A percentile compares a stretch with the other conserved stretches of the same genome.
These are phyloP conservation scores for Lepus townsendii DNA, from an alignment of 2,797 vertebrate species.

Conservation along the genomic window DNA sequence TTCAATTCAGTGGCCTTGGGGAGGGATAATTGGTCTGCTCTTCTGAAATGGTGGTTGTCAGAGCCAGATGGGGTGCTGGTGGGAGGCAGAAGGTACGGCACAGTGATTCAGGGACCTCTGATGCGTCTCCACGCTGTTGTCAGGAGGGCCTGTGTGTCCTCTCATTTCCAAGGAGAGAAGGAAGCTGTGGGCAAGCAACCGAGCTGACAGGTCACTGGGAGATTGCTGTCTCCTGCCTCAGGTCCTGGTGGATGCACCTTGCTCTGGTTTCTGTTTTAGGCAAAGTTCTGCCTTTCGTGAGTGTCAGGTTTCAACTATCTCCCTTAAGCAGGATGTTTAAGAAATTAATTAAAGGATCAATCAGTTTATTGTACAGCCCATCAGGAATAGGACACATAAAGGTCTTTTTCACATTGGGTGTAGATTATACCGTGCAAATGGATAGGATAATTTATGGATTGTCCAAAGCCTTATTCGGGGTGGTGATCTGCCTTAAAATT, in stretches of 20 bases:
- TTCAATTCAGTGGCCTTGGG: not conserved
- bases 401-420: conserved; percentile 81
- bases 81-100: not conserved
- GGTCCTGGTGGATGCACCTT: conserved; percentile 68
- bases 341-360: conserved; percentile 88
- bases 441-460: conserved; percentile 74
- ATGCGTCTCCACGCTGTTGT: not conserved
- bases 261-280: conserved; percentile 71
- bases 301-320: conserved; percentile 82
- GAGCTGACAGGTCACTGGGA: conserved; percentile 31
- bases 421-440: conserved; percentile 81
- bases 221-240: not conserved
- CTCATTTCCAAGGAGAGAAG: conserved; percentile 14
- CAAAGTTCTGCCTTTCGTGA: conserved; percentile 78
- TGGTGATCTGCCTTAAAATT: conserved; percentile 32
- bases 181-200: not conserved
- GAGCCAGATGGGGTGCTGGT: not conserved
- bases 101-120: not conserved
- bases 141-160: not conserved
- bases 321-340: conserved; percentile 84
- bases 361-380: conserved; percentile 86
- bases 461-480: conserved; percentile 74
- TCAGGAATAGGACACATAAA: conserved; percentile 83
- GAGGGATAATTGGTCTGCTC: not conserved
- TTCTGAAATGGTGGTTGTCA: not conserved